Conservation (phyloP, 23 tunicate genomes). For the Styela clava region DNA sequence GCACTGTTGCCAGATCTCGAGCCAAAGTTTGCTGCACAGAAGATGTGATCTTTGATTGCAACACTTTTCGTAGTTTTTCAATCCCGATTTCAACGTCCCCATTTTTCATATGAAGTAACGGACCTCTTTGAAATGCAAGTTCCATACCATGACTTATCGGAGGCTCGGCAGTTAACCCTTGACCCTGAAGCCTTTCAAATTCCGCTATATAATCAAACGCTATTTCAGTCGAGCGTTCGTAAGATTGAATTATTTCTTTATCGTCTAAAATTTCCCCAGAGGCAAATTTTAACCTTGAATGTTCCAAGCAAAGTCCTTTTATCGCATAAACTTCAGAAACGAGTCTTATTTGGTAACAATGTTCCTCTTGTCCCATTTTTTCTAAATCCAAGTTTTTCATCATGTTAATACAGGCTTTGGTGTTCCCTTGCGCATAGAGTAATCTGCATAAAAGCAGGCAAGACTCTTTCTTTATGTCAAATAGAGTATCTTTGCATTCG, state of each 20-base stretch:
- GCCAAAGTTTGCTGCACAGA: constrained; percentile 28
- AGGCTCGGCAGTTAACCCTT: constrained; percentile 6
- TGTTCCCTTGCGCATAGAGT: constrained; percentile 46
- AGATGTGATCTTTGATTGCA: background rate
- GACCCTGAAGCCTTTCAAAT: background rate
- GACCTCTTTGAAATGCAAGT: constrained; percentile 37
- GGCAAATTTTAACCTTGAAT: constrained; percentile 5
- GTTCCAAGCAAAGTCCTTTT: constrained; percentile 53
- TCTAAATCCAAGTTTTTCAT: constrained; percentile 13
- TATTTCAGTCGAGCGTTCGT: constrained; percentile 27
- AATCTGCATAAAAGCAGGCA: constrained; percentile 35
- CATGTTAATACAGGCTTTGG: constrained; percentile 19
- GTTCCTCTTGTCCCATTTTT: background rate
- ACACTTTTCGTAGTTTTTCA: background rate
- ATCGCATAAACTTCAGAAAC: constrained; percentile 45
- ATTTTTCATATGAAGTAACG: constrained; percentile 38
- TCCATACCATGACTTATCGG: constrained; percentile 38
- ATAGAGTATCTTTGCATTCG: constrained; percentile 41
- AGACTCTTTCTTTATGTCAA: constrained; percentile 41
- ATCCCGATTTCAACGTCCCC: constrained; percentile 17
- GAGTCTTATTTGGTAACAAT: constrained; percentile 31
- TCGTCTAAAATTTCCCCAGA: background rate
- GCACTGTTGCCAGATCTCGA: constrained; percentile 44
- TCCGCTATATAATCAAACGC: constrained; percentile 26
- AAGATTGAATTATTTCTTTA: constrained; percentile 5